Conservation (phyloP, 1,140 invertebrate species). For the Leucophenga varia region DNA sequence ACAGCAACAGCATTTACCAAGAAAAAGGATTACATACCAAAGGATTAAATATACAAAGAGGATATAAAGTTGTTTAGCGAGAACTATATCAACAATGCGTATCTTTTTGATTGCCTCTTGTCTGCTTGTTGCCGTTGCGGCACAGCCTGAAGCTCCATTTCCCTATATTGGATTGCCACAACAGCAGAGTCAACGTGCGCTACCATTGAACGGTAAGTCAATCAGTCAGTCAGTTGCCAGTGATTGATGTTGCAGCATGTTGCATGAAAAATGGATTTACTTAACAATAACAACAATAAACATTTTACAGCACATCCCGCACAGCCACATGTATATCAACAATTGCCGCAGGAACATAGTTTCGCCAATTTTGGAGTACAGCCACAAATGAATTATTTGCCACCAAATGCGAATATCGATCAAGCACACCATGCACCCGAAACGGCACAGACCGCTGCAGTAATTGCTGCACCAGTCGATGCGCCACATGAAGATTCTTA, state of each 20-base stretch:
- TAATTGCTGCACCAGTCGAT: slow-evolving; percentile 9
- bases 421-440: slow-evolving; percentile 8
- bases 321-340: slow-evolving; percentile 40
- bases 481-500: slow-evolving; percentile 44
- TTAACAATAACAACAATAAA: background rate
- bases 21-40: too few relatives aligned
- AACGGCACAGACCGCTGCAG: slow-evolving; percentile 11
- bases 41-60: background rate
- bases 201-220: slow-evolving; percentile 43
- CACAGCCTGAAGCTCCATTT: slow-evolving; percentile 62
- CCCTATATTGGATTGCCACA: slow-evolving; percentile 61
- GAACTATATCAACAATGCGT: slow-evolving; percentile 31
- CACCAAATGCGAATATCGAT: slow-evolving; percentile 1
- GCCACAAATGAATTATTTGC: slow-evolving; percentile 23
- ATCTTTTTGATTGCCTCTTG: slow-evolving; percentile 56
- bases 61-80: background rate
- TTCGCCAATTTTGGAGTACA: slow-evolving; percentile 35
- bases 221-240: too few relatives aligned
- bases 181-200: slow-evolving; percentile 50
- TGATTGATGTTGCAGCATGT: too few relatives aligned
- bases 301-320: slow-evolving; percentile 23
- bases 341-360: slow-evolving; percentile 42
- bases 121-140: slow-evolving; percentile 59
- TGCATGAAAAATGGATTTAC: too few relatives aligned
- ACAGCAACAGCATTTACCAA: background rate